Evolutionary conservation across 92 coral and sea anemone genomes (phyloP).

Genomic region (Scolanthus callimorphus): DNA sequence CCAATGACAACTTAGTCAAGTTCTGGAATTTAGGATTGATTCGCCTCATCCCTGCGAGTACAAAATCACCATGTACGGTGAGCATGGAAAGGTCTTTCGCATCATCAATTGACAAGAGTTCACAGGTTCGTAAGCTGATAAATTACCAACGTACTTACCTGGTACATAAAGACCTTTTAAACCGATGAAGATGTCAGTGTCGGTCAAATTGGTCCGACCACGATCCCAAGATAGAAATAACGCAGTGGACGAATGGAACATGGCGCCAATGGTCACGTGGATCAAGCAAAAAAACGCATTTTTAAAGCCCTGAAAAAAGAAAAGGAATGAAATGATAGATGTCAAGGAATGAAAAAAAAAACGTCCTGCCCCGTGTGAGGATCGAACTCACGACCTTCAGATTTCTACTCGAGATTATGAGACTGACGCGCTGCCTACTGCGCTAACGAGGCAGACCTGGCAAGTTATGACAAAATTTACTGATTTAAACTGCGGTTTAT

Average conservation of each 20-base stretch:
- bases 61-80: background rate
- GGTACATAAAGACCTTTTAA: constrained; percentile 8
- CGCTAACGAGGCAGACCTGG: constrained; percentile 99
- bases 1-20: constrained; percentile 45
- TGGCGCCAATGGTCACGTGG: constrained; percentile 2
- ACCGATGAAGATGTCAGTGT: constrained; percentile 43
- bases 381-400: constrained; percentile 99
- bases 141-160: constrained; percentile 10
- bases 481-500: too few relatives aligned
- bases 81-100: too few relatives aligned
- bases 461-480: too few relatives aligned
- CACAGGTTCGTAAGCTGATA: too few relatives aligned
- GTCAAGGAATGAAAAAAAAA: too few relatives aligned
- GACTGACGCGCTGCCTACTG: constrained; percentile 99
- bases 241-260: too few relatives aligned
- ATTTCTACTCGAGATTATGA: constrained; percentile 72
- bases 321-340: too few relatives aligned
- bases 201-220: constrained; percentile 25
- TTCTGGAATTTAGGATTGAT: constrained; percentile 37
- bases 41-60: background rate
- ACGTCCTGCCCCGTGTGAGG: constrained; percentile 99
- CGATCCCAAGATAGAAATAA: constrained; percentile 50
- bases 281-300: too few relatives aligned
- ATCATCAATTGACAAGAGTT: too few relatives aligned
- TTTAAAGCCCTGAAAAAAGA: too few relatives aligned